Conservation (phyloP, 2,113 vertebrate species). For the Alethe diademata region DNA sequence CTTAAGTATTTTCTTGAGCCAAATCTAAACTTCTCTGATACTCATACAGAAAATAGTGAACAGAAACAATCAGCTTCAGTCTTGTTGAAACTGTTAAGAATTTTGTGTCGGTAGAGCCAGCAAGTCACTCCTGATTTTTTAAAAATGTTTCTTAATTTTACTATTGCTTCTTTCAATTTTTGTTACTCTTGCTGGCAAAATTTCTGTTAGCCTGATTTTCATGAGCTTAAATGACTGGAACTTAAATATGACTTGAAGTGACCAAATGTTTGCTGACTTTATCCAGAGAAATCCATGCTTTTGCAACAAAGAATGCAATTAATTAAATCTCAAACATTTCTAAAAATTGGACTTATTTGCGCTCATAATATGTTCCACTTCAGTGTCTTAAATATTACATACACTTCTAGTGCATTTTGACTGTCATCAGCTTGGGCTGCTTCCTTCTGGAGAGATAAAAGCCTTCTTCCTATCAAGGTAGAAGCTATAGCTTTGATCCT, state of each 20-base stretch:
- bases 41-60: background rate
- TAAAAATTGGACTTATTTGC: background rate
- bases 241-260: background rate
- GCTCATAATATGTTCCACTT: background rate
- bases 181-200: background rate
- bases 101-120: background rate
- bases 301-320: background rate
- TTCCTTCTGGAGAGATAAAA: constrained; percentile 18
- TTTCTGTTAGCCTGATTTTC: background rate
- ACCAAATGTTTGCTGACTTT: background rate
- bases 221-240: background rate
- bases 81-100: background rate
- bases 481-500: background rate
- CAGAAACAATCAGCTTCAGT: background rate
- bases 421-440: background rate
- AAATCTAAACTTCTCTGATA: background rate
- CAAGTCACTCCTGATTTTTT: background rate
- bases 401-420: background rate
- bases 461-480: constrained; percentile 16
- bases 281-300: background rate
- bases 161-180: background rate
- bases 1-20: background rate
- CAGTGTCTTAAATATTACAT: background rate
- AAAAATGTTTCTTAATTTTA: background rate
- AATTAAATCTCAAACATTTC: background rate